phyloP scores from a whole-genome alignment of 2,113 vertebrate genomes.

The Galeopterus variegatus region DNA sequence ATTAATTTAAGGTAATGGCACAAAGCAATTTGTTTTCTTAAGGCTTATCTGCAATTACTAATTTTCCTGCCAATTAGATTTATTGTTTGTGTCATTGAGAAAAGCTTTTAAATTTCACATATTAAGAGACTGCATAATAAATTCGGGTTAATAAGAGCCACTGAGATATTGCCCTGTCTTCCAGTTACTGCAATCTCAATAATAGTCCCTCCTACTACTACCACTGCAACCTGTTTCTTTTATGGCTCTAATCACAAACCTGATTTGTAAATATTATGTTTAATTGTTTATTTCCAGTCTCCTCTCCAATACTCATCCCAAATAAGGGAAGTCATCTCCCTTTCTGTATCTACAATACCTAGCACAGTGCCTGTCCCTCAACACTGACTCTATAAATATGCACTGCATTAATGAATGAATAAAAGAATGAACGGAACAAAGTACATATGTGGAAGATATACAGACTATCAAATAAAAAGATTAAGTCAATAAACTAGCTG shows the following conservation, averaged over 20 bases:
- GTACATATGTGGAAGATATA: neutral
- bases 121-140: neutral
- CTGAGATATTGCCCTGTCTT: neutral
- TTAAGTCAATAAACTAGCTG: neutral
- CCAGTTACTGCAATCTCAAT: neutral
- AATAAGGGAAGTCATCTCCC: neutral
- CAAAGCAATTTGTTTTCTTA: neutral
- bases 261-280: neutral
- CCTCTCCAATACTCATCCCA: neutral
- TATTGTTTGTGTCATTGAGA: neutral
- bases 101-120: neutral
- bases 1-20: neutral
- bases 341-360: neutral
- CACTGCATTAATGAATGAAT: neutral
- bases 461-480: neutral
- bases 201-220: neutral
- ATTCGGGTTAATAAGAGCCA: neutral
- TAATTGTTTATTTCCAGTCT: neutral
- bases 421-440: neutral
- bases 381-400: neutral
- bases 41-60: constrained; percentile 8
- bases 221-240: neutral
- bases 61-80: constrained; percentile 12
- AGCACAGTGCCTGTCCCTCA: neutral
- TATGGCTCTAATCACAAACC: neutral